Conservation (phyloP, 2,888 invertebrate genomes). For the Frankliniella fusca region DNA sequence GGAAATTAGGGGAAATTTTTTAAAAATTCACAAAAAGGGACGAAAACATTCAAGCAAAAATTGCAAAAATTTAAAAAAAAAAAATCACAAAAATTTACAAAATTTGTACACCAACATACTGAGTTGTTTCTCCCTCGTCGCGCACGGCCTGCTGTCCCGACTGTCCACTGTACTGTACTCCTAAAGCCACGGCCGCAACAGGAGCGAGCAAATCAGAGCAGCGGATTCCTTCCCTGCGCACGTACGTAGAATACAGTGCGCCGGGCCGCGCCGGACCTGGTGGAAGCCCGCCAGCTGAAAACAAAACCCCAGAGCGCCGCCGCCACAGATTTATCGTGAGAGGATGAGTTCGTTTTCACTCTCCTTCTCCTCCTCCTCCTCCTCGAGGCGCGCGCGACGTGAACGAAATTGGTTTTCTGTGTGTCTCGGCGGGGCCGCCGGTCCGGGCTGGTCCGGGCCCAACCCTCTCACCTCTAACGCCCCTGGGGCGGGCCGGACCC, state of each 20-base stretch:
- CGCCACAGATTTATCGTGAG: conserved; percentile 17
- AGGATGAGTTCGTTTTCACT: conserved; percentile 24
- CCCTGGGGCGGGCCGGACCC: conserved; percentile 7
- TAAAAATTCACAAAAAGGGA: too few species aligned
- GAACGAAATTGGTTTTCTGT: conserved; percentile 13
- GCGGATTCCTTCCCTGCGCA: too few species aligned
- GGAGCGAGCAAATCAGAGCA: too few species aligned
- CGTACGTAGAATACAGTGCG: too few species aligned
- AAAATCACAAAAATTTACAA: too few species aligned
- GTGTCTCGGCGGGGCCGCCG: neutral
- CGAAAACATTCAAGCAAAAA: too few species aligned
- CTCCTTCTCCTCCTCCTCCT: too few species aligned
- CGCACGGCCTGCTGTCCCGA: neutral
- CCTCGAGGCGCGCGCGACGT: neutral
- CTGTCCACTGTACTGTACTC: neutral
- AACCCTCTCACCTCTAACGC: neutral
- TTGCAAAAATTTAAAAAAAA: too few species aligned
- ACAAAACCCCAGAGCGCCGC: conserved; percentile 14
- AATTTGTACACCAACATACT: too few species aligned
- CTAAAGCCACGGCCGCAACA: too few species aligned
- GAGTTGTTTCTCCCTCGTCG: neutral
- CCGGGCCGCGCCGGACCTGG: neutral
- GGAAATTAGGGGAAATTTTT: too few species aligned
- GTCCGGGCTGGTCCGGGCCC: neutral
- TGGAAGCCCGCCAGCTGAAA: conserved; percentile 11